phyloP scores from a whole-genome alignment of 2,888 invertebrate genomes.

The Hesperia comma region DNA sequence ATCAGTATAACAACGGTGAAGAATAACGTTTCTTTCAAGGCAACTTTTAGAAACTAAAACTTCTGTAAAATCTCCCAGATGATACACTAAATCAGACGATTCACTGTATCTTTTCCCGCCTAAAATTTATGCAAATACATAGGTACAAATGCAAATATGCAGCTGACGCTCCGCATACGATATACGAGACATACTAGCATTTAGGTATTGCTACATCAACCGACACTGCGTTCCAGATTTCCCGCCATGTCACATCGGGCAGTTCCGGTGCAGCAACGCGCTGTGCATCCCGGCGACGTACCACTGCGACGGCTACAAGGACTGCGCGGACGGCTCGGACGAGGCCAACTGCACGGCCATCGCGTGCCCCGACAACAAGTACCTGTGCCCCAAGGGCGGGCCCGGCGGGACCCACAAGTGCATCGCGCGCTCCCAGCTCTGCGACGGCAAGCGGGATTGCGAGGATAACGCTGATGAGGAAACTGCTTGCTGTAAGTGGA shows the following conservation, averaged over 20 bases:
- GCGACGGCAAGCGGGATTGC: conserved; percentile 96
- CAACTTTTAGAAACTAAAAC: too few relatives aligned
- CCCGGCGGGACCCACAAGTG: conserved; percentile 91
- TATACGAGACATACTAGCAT: too few relatives aligned
- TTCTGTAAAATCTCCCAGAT: too few relatives aligned
- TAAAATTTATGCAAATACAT: too few relatives aligned
- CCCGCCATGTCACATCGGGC: conserved; percentile 93
- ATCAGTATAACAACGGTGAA: too few relatives aligned
- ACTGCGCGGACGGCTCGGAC: conserved; percentile 96
- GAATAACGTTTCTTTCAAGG: too few relatives aligned
- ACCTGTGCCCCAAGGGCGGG: conserved; percentile 91
- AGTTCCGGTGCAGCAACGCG: conserved; percentile 96
- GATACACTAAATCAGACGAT: too few relatives aligned
- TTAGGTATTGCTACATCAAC: too few relatives aligned
- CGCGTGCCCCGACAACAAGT: conserved; percentile 95
- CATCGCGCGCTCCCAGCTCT: conserved; percentile 93
- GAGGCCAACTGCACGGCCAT: conserved; percentile 94
- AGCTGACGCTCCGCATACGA: too few relatives aligned
- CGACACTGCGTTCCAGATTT: conserved; percentile 85
- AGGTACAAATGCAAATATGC: too few relatives aligned
- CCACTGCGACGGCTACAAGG: conserved; percentile 93
- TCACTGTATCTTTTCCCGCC: too few relatives aligned
- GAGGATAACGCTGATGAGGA: conserved; percentile 96
- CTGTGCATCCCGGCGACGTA: conserved; percentile 95
- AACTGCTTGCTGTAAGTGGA: conserved; percentile 91